phyloP scores from a whole-genome alignment of 2,797 vertebrate species.

The Peromyscus attwateri region DNA sequence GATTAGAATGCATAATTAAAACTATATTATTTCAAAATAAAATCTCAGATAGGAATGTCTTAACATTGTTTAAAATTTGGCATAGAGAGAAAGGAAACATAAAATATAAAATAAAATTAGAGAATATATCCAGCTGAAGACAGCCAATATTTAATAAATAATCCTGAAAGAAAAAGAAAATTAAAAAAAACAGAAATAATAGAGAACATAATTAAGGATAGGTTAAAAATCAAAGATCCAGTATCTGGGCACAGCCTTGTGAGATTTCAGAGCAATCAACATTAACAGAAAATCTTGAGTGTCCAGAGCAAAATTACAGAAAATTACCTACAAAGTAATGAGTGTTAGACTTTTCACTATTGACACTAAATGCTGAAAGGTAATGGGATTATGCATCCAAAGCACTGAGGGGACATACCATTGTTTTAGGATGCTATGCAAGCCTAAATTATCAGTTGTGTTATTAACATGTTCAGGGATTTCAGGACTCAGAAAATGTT shows the following conservation, averaged over 20 bases:
- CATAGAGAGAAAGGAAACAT: not conserved
- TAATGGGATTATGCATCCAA: not conserved
- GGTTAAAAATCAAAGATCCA: slow-evolving; percentile 11
- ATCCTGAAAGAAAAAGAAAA: not conserved
- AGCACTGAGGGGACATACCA: not conserved
- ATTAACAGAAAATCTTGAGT: slow-evolving; percentile 3
- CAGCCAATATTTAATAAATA: not conserved
- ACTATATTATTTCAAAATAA: slow-evolving; percentile 21
- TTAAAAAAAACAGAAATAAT: not conserved
- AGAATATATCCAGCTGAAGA: not conserved
- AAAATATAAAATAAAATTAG: slow-evolving; percentile 11
- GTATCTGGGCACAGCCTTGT: not conserved
- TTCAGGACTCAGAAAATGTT: not conserved
- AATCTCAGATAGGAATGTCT: not conserved
- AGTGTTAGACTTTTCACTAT: not conserved
- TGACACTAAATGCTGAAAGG: not conserved
- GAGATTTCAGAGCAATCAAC: slow-evolving; percentile 41
- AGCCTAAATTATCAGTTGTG: not conserved
- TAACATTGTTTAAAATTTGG: not conserved
- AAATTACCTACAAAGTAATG: slow-evolving; percentile 28
- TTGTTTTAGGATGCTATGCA: not conserved
- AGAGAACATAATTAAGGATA: not conserved
- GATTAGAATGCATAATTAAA: not conserved
- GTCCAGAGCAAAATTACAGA: slow-evolving; percentile 44
- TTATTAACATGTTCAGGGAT: not conserved